Evolutionary conservation across 2,113 vertebrate species (phyloP), one percentile per base, ranked within the genome.

Genomic region (Opisthocomus hoazin): DNA sequence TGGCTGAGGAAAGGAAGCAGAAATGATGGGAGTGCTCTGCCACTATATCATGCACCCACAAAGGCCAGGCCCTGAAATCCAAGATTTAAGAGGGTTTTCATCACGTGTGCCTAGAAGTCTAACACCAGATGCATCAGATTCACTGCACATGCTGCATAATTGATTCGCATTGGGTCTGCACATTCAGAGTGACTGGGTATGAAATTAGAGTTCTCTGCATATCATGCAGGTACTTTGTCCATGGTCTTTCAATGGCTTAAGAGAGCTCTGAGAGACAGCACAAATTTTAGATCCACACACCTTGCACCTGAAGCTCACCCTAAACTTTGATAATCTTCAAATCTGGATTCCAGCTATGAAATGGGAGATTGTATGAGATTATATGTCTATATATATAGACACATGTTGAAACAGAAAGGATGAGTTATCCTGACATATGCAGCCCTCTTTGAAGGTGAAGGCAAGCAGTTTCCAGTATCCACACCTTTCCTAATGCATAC

Each of bases 331-430:
- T 17, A 92, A n/a, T 21, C 4, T 81, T 74, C 32, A 73, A 27
- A 74, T 46, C n/a, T 85, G 29, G 24, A 68, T 53, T 18, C 15
- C 15, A 50, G 17, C 6, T 54, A 45, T 30, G 27, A 76, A 86
- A 88, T 36, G n/a, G n/a, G n/a, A n/a, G n/a, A n/a, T n/a, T n/a
- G 6, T 23, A 54, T n/a, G 29, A 50, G n/a, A 53, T 60, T 60
- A 27, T 27, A 26, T 21, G 18, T 45, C 24, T 9, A 8, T 29
- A 32, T 11, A 51, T 21, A 10, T 9, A 57, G 0, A 0, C 8
- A 30, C 21, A 69, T 0, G 0, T 18, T 19, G 26, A 77, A 30
- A 53, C 3, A 71, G 29, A 83, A 58, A 71, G 58, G 15, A 53
- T 58, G 19, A 56, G 20, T 4, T 10, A 57, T 51, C 30, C 34